A percentile compares a stretch with the other conserved stretches of the same genome.
These are phyloP conservation scores for Semicossyphus pulcher DNA, from an alignment of 2,113 vertebrate genomes.

Conservation along the genomic window DNA sequence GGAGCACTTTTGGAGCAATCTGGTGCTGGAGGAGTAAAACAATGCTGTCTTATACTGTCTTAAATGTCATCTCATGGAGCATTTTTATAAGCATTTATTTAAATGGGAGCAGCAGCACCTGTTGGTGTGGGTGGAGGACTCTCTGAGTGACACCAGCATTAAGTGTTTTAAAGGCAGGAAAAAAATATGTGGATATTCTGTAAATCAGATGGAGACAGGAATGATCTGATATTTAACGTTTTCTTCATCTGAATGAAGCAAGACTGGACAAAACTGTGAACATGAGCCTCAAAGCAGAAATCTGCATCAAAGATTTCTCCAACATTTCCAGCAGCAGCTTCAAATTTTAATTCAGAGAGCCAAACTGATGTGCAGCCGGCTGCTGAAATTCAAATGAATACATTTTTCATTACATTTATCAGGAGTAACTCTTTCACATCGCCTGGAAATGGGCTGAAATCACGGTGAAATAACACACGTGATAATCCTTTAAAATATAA, in stretches of 20 bases:
- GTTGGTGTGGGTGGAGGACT: not conserved
- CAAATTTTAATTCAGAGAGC: not conserved
- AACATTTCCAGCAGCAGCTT: not conserved
- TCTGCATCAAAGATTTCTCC: not conserved
- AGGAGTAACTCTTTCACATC: slow-evolving; percentile 11
- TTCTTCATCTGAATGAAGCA: not conserved
- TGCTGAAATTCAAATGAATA: not conserved
- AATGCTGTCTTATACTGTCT: no score
- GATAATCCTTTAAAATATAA: slow-evolving; percentile 41
- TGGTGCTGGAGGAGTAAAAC: no score
- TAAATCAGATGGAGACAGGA: not conserved
- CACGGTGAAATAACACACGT: not conserved
- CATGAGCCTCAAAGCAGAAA: not conserved
- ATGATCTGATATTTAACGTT: not conserved
- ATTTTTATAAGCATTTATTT: no score
- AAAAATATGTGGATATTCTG: no score
- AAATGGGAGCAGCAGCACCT: not conserved
- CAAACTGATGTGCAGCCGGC: not conserved
- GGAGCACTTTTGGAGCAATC: no score
- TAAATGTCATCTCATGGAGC: no score
- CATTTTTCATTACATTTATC: slow-evolving; percentile 23
- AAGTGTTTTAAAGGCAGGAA: not conserved
- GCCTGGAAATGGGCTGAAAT: slow-evolving; percentile 15
- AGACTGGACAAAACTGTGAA: no score
- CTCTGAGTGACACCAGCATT: not conserved